Base-by-base conservation (phyloP, 1,140 invertebrate genomes). In the Drosophila bocqueti region DNA sequence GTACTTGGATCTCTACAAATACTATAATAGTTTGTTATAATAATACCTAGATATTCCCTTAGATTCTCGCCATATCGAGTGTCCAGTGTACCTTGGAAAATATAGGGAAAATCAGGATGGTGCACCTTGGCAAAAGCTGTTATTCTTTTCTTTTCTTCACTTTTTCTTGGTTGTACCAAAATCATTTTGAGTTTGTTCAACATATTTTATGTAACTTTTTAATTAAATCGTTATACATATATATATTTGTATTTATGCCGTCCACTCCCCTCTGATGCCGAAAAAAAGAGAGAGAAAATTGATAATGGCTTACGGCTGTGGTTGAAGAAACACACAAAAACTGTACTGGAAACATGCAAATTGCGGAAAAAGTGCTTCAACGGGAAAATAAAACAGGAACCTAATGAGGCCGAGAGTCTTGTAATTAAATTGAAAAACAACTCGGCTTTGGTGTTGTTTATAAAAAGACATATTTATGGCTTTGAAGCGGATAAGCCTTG, bases 121-220 rank as follows among this genome's bases (percentile, higher is more conserved):
- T n/a, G 13, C 40, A 43, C 68, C 67, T 49, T 49, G 18, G 36
- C 36, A 11, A 21, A 18, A 49, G 61, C 46, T 34, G 40, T 40
- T 67, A n/a, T 43, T 59, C 21, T 15, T 26, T 72, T 45, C 8
- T 26, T 40, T 72, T 40, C 64, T 34, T 49, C 31, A 13, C 15
- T n/a, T 21, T 45, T 18, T n/a, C 29, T 31, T 55, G 31, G n/a
- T 24, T 68, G 60, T 71, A 16, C 49, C 34, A 57, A 68, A 57
- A 43, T 54, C 11, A 71, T 68, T 71, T 67, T 55, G 63, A 67
- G 54, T 71, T 71, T 55, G 49, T 29, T 55, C 8, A 24, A 79
- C 68, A 80, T 80, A 89, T 87, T 83, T 89, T 69, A 83, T 87
- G 80, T 80, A 87, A 89, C 83, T 87, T 87, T 87, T 83, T 89